Evolutionary conservation across 2,113 vertebrate species (phyloP).

Genomic region (Syrmaticus mikado): DNA sequence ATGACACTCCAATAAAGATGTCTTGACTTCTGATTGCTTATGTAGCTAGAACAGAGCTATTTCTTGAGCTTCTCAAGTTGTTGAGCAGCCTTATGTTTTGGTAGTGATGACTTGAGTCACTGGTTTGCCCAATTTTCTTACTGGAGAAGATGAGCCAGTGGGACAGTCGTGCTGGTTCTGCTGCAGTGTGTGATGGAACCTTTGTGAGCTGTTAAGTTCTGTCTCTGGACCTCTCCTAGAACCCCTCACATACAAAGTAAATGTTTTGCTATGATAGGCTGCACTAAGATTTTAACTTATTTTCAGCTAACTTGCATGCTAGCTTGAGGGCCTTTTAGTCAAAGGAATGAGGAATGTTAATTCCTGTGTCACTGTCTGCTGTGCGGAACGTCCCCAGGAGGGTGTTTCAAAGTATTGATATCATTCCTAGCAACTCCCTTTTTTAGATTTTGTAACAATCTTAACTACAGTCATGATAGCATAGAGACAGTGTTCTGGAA

Average conservation of each 20-base stretch:
- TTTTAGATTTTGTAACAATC: neutral
- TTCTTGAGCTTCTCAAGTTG: neutral
- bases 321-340: too few relatives aligned
- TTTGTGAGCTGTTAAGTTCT: neutral
- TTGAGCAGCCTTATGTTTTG: neutral
- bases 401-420: neutral
- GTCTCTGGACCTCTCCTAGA: neutral
- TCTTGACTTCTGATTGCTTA: neutral
- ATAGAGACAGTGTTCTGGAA: neutral
- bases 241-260: fast-evolving
- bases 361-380: neutral
- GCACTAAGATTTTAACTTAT: too few relatives aligned
- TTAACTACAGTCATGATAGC: neutral
- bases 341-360: too few relatives aligned
- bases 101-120: neutral
- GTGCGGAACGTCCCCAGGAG: neutral
- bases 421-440: fast-evolving
- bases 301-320: too few relatives aligned
- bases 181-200: neutral
- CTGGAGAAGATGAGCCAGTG: neutral
- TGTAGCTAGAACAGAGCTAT: neutral
- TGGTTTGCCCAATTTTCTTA: neutral
- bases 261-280: neutral
- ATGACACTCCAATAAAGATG: neutral
- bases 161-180: neutral